These are phyloP conservation scores for Ramphastos sulfuratus DNA, from an alignment of 2,113 vertebrate genomes.

Conservation along the genomic window DNA sequence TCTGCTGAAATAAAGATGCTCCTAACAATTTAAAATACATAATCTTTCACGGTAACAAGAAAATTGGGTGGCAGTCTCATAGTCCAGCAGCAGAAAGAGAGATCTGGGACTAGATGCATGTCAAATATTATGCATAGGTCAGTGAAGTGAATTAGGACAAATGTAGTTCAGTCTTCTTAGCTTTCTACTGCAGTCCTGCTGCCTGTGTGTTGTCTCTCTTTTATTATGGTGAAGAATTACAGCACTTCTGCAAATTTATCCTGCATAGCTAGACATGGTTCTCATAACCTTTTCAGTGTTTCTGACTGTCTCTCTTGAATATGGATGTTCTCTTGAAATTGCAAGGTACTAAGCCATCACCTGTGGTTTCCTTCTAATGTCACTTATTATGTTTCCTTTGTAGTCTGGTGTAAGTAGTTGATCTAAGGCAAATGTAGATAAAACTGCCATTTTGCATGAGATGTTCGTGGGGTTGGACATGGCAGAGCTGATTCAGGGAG, in stretches of 20 bases:
- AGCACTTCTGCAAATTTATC: not conserved
- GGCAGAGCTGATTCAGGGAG: not conserved
- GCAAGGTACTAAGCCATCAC: not conserved
- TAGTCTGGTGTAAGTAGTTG: not conserved
- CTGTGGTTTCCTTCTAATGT: not conserved
- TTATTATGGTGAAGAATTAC: conserved; percentile 51
- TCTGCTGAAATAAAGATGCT: not conserved
- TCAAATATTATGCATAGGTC: conserved; percentile 38
- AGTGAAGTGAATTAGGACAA: conserved; percentile 62
- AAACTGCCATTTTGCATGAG: not conserved
- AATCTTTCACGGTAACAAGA: conserved; percentile 6
- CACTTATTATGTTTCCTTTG: not conserved
- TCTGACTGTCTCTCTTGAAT: not conserved
- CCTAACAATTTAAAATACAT: not conserved
- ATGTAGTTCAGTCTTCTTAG: conserved; percentile 25
- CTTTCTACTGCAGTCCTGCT: conserved; percentile 11
- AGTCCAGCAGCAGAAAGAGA: conserved; percentile 8
- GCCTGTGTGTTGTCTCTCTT: conserved; percentile 8
- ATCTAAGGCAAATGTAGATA: not conserved
- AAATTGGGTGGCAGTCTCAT: not conserved
- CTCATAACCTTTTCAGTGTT: not conserved
- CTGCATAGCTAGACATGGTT: not conserved
- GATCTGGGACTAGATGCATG: conserved; percentile 11
- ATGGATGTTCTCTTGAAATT: not conserved
- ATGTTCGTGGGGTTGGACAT: not conserved